Evolutionary conservation across 2,113 vertebrate species (phyloP), one percentile per base, ranked within the genome.

Genomic region (Anseranas semipalmata): DNA sequence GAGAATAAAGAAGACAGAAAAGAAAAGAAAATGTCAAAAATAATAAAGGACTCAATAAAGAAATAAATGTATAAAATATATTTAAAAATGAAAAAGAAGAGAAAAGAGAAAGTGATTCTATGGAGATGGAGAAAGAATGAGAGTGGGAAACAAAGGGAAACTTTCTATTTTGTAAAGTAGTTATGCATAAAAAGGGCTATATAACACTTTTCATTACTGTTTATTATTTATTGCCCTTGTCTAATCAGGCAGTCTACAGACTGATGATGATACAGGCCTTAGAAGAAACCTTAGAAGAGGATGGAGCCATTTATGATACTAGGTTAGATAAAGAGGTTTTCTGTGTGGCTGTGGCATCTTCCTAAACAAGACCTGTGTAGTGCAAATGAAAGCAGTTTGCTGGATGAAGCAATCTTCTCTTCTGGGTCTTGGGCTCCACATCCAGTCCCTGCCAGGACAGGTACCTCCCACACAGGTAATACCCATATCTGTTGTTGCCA

Each of bases 401-500:
- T 43, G 62, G n/a, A 84, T 10, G 39, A 55, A 67, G 22, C 8
- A 45, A 17, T 1, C 0, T 79, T 93, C 91, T 90, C 18, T 24
- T 68, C 37, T 62, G 46, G 2, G 18, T 70, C n/a, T 83, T 53
- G 50, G 28, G 11, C 24, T 87, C 45, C 62, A 22, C 0, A 0
- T 53, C 6, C 10, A 18, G 6, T 41, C 19, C 25, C 30, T 81
- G 17, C 48, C 48, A 71, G 45, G 65, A 73, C 39, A 72, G 32
- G 12, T 77, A 5, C 0, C 0, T 81, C 76, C 75, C 60, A 74
- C 53, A 45, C 2, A 6, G 12, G 5, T 62, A 27, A 78, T 18
- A 62, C 15, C 10, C 2, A 0, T 33, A 25, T 0, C 0, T 0
- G 1, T 46, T 3, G 0, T 6, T 86, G 30, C 18, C 15, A 71